Conservation (phyloP, 2,797 vertebrate genomes). For the Spheniscus humboldti region DNA sequence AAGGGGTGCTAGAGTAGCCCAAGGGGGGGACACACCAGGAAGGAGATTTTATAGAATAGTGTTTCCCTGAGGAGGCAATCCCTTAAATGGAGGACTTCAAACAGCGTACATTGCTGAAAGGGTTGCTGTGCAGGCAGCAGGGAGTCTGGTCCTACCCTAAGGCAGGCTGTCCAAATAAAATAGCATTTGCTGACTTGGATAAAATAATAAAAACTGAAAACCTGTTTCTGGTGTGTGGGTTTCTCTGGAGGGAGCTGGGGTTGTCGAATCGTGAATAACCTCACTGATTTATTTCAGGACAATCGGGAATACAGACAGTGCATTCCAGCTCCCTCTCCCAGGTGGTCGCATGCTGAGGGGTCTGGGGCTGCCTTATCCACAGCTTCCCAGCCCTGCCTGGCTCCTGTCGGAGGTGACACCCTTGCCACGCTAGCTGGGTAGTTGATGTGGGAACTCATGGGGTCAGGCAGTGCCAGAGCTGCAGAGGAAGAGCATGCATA, state of each 20-base stretch:
- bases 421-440: too few species aligned
- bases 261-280: rapidly evolving
- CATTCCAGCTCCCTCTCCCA: neutral
- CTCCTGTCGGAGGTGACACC: rapidly evolving
- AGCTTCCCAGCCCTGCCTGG: neutral
- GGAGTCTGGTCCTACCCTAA: neutral
- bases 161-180: neutral
- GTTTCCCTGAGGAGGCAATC: neutral
- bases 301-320: rapidly evolving
- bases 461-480: neutral
- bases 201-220: constrained; percentile 5
- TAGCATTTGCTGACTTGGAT: neutral
- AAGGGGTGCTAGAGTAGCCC: neutral
- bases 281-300: neutral
- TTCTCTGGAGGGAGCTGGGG: neutral
- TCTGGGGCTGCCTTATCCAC: rapidly evolving
- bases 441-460: neutral
- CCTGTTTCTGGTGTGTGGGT: neutral
- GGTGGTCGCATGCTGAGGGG: rapidly evolving
- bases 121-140: neutral
- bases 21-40: neutral
- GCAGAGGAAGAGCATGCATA: rapidly evolving
- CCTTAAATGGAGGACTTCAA: neutral
- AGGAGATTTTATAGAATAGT: rapidly evolving
- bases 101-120: neutral